Evolutionary conservation across 2,888 invertebrate species (phyloP).

Genomic region (Linyphia triangularis): DNA sequence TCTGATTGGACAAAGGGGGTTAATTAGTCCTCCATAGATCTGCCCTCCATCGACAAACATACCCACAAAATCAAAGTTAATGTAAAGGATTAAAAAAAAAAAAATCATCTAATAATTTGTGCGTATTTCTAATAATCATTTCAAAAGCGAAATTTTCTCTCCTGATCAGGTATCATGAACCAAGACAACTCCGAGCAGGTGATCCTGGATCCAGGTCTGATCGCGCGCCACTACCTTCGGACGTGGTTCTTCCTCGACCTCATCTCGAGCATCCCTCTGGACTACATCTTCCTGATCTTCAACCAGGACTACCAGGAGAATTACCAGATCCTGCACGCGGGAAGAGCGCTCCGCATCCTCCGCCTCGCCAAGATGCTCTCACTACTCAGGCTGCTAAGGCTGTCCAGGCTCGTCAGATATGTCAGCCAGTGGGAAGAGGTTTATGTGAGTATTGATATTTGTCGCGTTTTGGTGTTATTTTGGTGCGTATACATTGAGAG

Average conservation of each 20-base stretch:
- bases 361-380: constrained; percentile 97
- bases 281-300: constrained; percentile 99
- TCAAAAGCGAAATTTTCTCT: neutral
- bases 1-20: too few species aligned
- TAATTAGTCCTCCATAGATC: too few species aligned
- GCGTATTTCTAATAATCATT: neutral
- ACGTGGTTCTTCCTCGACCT: constrained; percentile 99
- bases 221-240: constrained; percentile 98
- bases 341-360: constrained; percentile 96
- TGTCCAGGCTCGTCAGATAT: constrained; percentile 97
- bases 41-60: too few species aligned
- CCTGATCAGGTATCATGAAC: constrained; percentile 94
- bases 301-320: constrained; percentile 98
- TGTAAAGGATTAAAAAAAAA: too few species aligned
- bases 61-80: too few species aligned
- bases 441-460: constrained; percentile 89
- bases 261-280: constrained; percentile 99
- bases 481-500: too few species aligned
- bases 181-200: constrained; percentile 99
- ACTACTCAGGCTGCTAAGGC: constrained; percentile 93
- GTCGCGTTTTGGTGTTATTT: neutral
- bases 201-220: constrained; percentile 98
- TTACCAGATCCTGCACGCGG: constrained; percentile 97
- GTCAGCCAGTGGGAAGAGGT: constrained; percentile 99
- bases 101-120: too few species aligned